phyloP scores from a whole-genome alignment of 2,113 vertebrate genomes.

The Saccopteryx leptura region DNA sequence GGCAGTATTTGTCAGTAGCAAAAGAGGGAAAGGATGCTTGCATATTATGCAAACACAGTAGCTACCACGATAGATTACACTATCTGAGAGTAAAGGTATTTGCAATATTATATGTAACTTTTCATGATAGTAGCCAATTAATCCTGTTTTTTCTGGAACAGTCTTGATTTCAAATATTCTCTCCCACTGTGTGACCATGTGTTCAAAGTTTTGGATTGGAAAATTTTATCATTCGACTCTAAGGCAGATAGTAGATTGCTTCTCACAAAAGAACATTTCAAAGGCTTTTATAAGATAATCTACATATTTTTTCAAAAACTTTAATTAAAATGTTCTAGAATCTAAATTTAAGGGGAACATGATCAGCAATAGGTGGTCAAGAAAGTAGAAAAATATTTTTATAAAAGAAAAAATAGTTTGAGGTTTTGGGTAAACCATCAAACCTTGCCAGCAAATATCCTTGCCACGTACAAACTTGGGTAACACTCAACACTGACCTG shows the following conservation, averaged over 20 bases:
- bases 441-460: neutral
- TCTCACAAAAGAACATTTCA: constrained; percentile 15
- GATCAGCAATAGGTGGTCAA: neutral
- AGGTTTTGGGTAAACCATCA: neutral
- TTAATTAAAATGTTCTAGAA: constrained; percentile 39
- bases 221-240: constrained; percentile 22
- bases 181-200: neutral
- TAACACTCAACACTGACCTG: constrained; percentile 61
- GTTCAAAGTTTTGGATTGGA: neutral
- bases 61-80: neutral
- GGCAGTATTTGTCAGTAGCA: constrained; percentile 27
- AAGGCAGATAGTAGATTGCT: neutral
- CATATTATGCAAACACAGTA: neutral
- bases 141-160: constrained; percentile 4
- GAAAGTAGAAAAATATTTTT: constrained; percentile 12
- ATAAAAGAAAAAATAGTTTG: constrained; percentile 36
- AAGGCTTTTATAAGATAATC: neutral
- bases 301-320: neutral
- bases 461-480: constrained; percentile 1
- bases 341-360: neutral
- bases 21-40: neutral
- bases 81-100: constrained; percentile 9
- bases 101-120: constrained; percentile 18
- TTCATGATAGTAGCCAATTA: neutral
- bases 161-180: constrained; percentile 28